Evolutionary conservation across 1,140 invertebrate genomes (phyloP), one percentile per base, ranked within the genome.

Genomic region (Lordiphosa clarofinis): DNA sequence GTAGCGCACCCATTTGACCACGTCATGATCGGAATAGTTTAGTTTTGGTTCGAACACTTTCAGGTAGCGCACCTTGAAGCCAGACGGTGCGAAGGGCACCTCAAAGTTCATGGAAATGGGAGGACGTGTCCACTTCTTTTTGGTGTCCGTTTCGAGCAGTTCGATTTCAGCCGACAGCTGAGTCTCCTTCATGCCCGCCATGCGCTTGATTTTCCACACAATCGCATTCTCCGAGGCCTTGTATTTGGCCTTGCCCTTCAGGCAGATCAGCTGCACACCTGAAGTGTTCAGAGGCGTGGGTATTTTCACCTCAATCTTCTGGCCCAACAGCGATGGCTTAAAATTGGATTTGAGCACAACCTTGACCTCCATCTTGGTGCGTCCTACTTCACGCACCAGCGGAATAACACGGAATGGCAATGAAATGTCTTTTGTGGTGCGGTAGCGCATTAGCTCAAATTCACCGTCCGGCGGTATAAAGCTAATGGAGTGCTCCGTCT

Each of bases 41-140:
- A 99, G 91, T 90, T 99, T 99, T 0, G 98, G 96, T 90, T 99
- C 99, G 81, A 99, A 99, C 39, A 99, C 99, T 91, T 99, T 99
- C 76, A 99, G 90, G 89, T 99, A 99, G 5, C 99, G 94, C 42
- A 99, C 99, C 91, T 97, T 93, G 88, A 99, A 99, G 9, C 99
- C 99, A 59, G 98, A 99, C 7, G 99, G 99, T 8, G 99, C 98
- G 66, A 95, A 95, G n/a, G 94, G 94, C 86, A 99, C 98, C 91
- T 99, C 98, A 90, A 99, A 99, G 90, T 99, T 99, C 99, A 99
- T 99, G 0, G 98, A 99, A 79, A 99, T 99, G n/a, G 99, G 99
- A 33, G 99, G 99, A 50, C 99, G 92, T 5, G 98, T 99, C 99
- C 99, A 99, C 90, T 99, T 99, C 90, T 99, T 99, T 90, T 99